phyloP scores from a whole-genome alignment of 2,797 vertebrate genomes.

The Falco novaeseelandiae region DNA sequence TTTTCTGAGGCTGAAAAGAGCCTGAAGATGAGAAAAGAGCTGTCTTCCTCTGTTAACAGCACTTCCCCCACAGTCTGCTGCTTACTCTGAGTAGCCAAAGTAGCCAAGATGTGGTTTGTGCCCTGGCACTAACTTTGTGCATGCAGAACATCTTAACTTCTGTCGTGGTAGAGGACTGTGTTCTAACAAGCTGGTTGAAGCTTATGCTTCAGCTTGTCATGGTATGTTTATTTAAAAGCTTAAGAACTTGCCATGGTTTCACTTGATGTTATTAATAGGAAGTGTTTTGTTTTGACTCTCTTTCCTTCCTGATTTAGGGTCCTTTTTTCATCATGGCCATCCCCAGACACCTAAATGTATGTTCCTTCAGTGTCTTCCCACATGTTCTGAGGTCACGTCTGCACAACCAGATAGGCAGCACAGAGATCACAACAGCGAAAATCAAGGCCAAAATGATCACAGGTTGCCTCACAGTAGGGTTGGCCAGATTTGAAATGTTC shows the following conservation, averaged over 20 bases:
- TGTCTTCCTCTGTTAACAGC: background rate
- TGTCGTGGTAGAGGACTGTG: constrained; percentile 60
- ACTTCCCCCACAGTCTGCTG: background rate
- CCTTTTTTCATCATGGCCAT: background rate
- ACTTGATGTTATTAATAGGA: constrained; percentile 64
- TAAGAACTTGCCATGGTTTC: constrained; percentile 59
- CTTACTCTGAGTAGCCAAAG: background rate
- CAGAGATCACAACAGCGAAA: background rate
- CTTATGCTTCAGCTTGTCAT: constrained; percentile 61
- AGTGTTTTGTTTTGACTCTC: constrained; percentile 56
- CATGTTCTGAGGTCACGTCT: background rate
- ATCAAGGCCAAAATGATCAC: background rate
- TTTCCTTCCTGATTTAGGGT: constrained; percentile 1
- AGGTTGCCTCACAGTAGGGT: accelerated
- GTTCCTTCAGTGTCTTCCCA: background rate
- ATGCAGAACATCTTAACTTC: constrained; percentile 51
- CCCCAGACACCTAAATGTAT: background rate
- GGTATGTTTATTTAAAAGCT: constrained; percentile 64
- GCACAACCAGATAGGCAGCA: accelerated
- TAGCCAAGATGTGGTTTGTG: background rate
- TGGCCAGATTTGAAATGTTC: background rate
- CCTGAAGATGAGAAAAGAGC: background rate
- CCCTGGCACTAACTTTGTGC: constrained; percentile 11
- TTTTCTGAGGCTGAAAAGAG: constrained; percentile 31
- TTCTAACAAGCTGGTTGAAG: constrained; percentile 64